Evolutionary conservation across 2,113 vertebrate species (phyloP), one percentile per base, ranked within the genome.

Genomic region (Rhea americana): DNA sequence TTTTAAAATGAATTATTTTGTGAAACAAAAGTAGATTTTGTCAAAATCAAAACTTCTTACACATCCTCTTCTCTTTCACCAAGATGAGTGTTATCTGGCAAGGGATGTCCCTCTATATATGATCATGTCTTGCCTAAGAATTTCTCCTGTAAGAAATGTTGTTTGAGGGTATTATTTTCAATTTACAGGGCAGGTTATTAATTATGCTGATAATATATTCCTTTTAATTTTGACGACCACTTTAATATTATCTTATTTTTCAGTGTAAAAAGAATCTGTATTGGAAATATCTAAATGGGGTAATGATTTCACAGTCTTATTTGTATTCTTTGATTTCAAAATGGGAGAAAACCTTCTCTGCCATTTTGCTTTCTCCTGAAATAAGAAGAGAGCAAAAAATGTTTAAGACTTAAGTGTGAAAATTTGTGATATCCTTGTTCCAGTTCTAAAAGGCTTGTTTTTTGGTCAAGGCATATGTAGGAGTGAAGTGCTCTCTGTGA

Each of bases 21-120:
- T 26, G 32, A 83, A 14, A 22, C 9, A 65, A 58, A 70, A 47
- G 1, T 3, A 43, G 2, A 5, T 3, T 85, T 68, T 13, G 4
- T 56, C 11, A 35, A 59, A 79, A 32, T 8, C 26, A 19, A 24
- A 18, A 10, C 4, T 3, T 45, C 68, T 79, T 45, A 47, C 8
- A 28, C 7, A 50, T 56, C 21, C 6, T 4, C 7, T 30, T 72
- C 21, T 39, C 53, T 80, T 13, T 39, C 20, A 3, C 11, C 21
- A 47, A 70, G 82, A 18, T 21, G 43, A 24, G 3, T 15, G 21
- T 4, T 65, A 20, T 17, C 22, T 55, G 24, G 17, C 26, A 84
- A 76, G 22, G 5, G 3, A 51, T 30, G 26, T 3, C 1, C 3
- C 2, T 37, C 0, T 26, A 19, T 65, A 5, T 21, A 48, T 11